These are phyloP conservation scores for Chloroceryle inda DNA, from an alignment of 2,797 vertebrate species.

Conservation along the genomic window DNA sequence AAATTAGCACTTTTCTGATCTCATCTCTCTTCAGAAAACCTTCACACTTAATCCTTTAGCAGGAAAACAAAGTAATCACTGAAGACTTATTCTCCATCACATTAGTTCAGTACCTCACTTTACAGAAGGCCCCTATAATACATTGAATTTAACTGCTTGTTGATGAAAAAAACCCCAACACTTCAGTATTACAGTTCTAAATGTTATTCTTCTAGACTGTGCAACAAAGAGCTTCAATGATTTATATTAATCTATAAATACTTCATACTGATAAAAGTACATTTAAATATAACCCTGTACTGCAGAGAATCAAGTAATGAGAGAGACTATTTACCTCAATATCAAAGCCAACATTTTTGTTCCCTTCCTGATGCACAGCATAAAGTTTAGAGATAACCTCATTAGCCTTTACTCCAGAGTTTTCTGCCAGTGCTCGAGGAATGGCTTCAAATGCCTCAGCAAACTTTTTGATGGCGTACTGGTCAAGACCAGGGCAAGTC, in stretches of 20 bases:
- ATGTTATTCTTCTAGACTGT: background rate
- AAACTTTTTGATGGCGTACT: slow-evolving; percentile 98
- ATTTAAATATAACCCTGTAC: background rate
- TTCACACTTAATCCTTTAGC: background rate
- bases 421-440: slow-evolving; percentile 95
- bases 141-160: background rate
- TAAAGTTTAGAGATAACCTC: slow-evolving; percentile 97
- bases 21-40: background rate
- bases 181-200: background rate
- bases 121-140: background rate
- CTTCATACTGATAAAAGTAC: background rate
- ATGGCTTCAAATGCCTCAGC: slow-evolving; percentile 94
- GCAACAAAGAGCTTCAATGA: background rate
- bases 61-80: background rate
- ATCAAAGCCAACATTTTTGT: slow-evolving; percentile 94
- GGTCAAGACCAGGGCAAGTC: slow-evolving; percentile 96
- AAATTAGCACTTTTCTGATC: background rate
- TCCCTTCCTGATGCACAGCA: slow-evolving; percentile 94
- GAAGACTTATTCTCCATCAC: background rate
- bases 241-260: background rate
- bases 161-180: background rate
- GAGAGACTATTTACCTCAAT: slow-evolving; percentile 88
- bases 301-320: background rate
- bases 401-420: slow-evolving; percentile 94
- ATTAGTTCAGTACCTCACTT: background rate